Conservation (phyloP, 2,113 vertebrate species). For the Capricornis sumatraensis region DNA sequence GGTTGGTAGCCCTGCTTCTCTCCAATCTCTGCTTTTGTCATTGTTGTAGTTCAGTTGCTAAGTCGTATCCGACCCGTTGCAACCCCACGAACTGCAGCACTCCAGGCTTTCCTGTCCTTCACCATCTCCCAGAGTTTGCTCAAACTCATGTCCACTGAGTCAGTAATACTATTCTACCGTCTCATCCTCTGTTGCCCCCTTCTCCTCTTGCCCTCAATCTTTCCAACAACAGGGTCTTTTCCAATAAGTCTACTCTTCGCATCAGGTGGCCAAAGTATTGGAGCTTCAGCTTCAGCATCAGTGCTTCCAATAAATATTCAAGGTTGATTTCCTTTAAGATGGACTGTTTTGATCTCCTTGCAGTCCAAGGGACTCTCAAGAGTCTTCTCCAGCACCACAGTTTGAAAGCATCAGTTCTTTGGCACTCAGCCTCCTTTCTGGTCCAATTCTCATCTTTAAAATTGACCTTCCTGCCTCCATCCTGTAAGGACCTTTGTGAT, state of each 20-base stretch:
- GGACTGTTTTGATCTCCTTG: background rate
- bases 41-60: background rate
- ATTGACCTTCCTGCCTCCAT: background rate
- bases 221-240: background rate
- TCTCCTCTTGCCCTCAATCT: background rate
- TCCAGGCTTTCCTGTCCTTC: background rate
- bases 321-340: background rate
- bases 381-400: background rate
- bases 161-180: background rate
- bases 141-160: background rate
- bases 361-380: background rate
- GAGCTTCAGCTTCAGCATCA: background rate
- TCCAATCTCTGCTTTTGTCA: background rate
- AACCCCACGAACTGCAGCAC: background rate
- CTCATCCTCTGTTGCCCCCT: background rate
- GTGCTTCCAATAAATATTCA: background rate
- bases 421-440: background rate
- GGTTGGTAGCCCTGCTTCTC: no score
- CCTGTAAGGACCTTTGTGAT: background rate
- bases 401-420: background rate
- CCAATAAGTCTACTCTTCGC: background rate
- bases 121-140: background rate
- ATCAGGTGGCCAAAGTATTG: background rate
- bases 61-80: rapidly evolving
- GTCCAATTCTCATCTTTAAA: background rate